phyloP scores from a whole-genome alignment of 2,888 invertebrate genomes.

The Chydorus sphaericus region DNA sequence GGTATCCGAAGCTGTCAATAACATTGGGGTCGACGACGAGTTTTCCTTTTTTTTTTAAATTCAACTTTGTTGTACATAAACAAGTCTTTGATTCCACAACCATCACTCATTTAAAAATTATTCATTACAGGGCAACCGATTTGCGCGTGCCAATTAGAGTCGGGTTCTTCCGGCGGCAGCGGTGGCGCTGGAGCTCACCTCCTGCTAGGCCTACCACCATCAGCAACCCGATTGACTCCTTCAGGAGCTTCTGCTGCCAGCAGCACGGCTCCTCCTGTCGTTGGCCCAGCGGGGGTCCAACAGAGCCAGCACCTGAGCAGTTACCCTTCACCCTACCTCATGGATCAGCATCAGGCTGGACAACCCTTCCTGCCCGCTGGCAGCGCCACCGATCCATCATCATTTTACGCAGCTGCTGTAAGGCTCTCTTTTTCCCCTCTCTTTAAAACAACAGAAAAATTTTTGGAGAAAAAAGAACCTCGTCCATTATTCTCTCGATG shows the following conservation, averaged over 20 bases:
- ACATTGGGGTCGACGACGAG: too few relatives aligned
- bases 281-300: not conserved
- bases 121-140: conserved; percentile 65
- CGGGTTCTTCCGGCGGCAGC: conserved; percentile 20
- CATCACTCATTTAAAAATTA: too few relatives aligned
- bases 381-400: conserved; percentile 5
- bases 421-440: too few relatives aligned
- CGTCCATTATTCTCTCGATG: too few relatives aligned
- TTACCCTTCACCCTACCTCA: conserved; percentile 14
- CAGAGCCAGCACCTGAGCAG: not conserved
- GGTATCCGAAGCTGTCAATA: too few relatives aligned
- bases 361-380: conserved; percentile 4
- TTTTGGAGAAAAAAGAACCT: not conserved
- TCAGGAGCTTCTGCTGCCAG: conserved; percentile 1
- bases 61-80: too few relatives aligned
- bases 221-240: conserved; percentile 28
- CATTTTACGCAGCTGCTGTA: conserved; percentile 23
- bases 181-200: conserved; percentile 37
- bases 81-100: too few relatives aligned
- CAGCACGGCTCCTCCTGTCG: not conserved
- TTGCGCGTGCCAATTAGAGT: conserved; percentile 62
- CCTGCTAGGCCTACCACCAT: conserved; percentile 27
- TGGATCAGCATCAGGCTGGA: not conserved
- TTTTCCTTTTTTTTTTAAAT: too few relatives aligned
- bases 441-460: too few relatives aligned